Conservation (phyloP, 2,113 vertebrate genomes). For the Emydura subglobosa region DNA sequence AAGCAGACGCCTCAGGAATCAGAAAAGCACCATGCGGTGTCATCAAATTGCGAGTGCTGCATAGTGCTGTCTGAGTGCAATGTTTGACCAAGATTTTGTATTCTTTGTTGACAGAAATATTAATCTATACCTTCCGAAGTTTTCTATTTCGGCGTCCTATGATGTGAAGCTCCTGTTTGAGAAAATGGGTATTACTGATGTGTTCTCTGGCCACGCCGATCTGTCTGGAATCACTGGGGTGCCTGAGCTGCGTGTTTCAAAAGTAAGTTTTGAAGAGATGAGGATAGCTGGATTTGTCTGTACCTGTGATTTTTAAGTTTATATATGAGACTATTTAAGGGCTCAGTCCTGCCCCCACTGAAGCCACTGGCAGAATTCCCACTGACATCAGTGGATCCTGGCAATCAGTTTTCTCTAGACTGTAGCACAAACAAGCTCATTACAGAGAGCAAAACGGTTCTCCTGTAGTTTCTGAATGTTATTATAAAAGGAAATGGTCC, state of each 20-base stretch:
- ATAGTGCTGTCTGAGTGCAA: background rate
- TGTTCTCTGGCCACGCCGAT: constrained; percentile 83
- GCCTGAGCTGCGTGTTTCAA: constrained; percentile 78
- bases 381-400: background rate
- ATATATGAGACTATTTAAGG: background rate
- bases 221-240: constrained; percentile 82
- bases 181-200: constrained; percentile 86
- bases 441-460: background rate
- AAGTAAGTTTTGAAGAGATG: constrained; percentile 75
- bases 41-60: rapidly evolving
- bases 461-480: background rate
- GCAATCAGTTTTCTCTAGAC: background rate
- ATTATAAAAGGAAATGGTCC: background rate
- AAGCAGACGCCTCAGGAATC: background rate
- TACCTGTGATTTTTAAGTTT: background rate
- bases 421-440: background rate
- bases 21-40: background rate
- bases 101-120: constrained; percentile 65
- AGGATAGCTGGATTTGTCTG: background rate
- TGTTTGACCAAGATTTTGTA: background rate
- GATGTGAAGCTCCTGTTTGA: constrained; percentile 76
- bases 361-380: background rate
- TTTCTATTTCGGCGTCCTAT: constrained; percentile 85
- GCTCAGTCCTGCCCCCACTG: background rate
- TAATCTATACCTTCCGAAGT: constrained; percentile 80